These are phyloP conservation scores for Mus pahari DNA, from an alignment of 2,113 vertebrate species.

Conservation along the genomic window DNA sequence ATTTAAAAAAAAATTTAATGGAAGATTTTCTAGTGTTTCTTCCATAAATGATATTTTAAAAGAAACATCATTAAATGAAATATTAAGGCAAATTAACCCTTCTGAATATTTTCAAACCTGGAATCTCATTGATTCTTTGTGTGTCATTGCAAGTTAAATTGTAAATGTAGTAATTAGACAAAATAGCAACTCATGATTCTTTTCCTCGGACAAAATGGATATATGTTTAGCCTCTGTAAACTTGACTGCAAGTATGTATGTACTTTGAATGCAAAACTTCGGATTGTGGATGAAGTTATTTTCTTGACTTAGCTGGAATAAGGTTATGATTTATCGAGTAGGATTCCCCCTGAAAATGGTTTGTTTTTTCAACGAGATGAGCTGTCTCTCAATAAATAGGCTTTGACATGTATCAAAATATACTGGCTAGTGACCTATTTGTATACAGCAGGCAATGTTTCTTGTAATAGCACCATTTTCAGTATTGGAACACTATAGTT, in stretches of 20 bases:
- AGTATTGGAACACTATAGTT: constrained; percentile 46
- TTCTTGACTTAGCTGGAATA: constrained; percentile 74
- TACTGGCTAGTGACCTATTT: constrained; percentile 70
- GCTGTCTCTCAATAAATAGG: constrained; percentile 63
- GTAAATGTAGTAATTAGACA: constrained; percentile 53
- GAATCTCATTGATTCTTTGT: neutral
- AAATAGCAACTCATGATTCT: constrained; percentile 44
- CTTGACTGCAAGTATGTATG: constrained; percentile 71
- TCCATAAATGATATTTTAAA: constrained; percentile 49
- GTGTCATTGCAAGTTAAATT: constrained; percentile 56
- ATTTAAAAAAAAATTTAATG: constrained; percentile 48
- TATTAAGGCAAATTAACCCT: constrained; percentile 62
- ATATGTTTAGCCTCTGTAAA: constrained; percentile 65
- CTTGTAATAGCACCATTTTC: constrained; percentile 50
- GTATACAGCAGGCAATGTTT: constrained; percentile 54
- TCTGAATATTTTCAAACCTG: constrained; percentile 58
- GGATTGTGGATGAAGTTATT: constrained; percentile 68
- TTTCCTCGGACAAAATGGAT: constrained; percentile 70
- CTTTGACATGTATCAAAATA: constrained; percentile 50
- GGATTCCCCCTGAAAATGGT: constrained; percentile 67
- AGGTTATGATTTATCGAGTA: constrained; percentile 67
- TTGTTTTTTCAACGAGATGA: constrained; percentile 45
- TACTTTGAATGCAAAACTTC: constrained; percentile 75
- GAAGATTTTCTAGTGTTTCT: constrained; percentile 54
- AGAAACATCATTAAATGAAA: constrained; percentile 57